Base-by-base conservation (phyloP, 2,888 invertebrate genomes). In the Archips xylosteana region DNA sequence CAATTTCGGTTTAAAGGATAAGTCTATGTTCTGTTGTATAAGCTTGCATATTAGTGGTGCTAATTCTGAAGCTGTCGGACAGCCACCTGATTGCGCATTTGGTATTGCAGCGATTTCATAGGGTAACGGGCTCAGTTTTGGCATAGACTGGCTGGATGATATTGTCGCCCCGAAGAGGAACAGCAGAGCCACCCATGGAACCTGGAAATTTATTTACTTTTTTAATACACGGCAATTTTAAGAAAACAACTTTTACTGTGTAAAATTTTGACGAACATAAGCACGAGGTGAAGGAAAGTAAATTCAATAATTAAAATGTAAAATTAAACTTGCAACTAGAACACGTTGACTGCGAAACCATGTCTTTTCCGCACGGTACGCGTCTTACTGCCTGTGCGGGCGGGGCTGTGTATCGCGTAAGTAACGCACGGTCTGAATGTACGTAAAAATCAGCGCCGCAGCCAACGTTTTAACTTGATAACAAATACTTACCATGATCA, bases 31-130 rank as follows among this genome's bases (percentile, higher is more conserved):
- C 32, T 45, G 54, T 49, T 73, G 73, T 59, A 69, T 64, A 12
- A 73, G 69, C 34, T 69, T 73, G 69, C 73, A 73, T 23, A 73
- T 73, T 39, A 73, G 59, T 51, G 73, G 73, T 9, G 69, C 73
- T 45, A 68, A 63, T 23, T 73, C 73, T 8, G 73, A 59, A 32
- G 34, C 69, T 0, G 69, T 39, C 6, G 69, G 73, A 36, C 73
- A 73, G 23, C 73, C 73, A 64, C 39, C 69, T 9, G 64, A 34
- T 9, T 10, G 57, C 6, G n/a, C 39, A 15, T 45, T 59, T 12
- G 59, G 57, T 45, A 15, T 23, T 2, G 59, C 8, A 4, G 47
- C 59, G 3, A 49, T 49, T 34, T 10, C 62, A 47, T 34, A 51
- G 6, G 68, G 49, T 13, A 13, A 4, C n/a, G 12, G 34, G 0